Conservation (phyloP, 2,888 invertebrate genomes). For the Eupithecia subfuscata region DNA sequence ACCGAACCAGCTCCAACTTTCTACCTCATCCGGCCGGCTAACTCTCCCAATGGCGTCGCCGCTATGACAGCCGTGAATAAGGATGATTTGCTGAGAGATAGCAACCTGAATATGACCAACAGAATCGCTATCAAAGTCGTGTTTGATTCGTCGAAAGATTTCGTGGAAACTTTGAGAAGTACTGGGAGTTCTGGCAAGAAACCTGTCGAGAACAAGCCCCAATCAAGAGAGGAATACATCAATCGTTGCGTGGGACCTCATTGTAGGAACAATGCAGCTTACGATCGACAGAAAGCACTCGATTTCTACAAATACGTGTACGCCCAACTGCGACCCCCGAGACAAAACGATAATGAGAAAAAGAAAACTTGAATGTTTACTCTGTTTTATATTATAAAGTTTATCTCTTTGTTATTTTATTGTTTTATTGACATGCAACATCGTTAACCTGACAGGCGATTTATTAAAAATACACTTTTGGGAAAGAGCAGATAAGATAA, state of each 20-base stretch:
- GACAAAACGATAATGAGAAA: conserved; percentile 57
- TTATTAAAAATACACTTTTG: background rate
- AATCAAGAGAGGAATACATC: conserved; percentile 61
- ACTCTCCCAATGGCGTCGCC: conserved; percentile 64
- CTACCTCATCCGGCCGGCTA: conserved; percentile 76
- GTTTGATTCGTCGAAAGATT: conserved; percentile 75
- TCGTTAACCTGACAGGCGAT: background rate
- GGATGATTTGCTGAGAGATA: conserved; percentile 69
- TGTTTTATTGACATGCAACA: conserved; percentile 39
- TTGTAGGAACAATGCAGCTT: conserved; percentile 68
- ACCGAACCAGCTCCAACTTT: conserved; percentile 77
- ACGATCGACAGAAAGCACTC: conserved; percentile 76
- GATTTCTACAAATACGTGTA: conserved; percentile 81
- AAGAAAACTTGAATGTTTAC: conserved; percentile 55
- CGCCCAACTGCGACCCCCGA: conserved; percentile 73
- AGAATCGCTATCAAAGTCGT: conserved; percentile 75
- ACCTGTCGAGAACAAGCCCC: conserved; percentile 55
- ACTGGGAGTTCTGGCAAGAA: conserved; percentile 61
- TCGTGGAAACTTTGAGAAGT: conserved; percentile 74
- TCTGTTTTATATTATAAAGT: conserved; percentile 42
- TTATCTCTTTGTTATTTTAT: conserved; percentile 39
- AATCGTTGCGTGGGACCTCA: conserved; percentile 67
- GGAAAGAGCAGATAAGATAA: background rate
- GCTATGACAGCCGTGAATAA: conserved; percentile 74
- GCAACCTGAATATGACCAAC: conserved; percentile 72